Evolutionary conservation across 1,140 invertebrate species (phyloP).

Genomic region (Pseudomyrmex dendroicus): DNA sequence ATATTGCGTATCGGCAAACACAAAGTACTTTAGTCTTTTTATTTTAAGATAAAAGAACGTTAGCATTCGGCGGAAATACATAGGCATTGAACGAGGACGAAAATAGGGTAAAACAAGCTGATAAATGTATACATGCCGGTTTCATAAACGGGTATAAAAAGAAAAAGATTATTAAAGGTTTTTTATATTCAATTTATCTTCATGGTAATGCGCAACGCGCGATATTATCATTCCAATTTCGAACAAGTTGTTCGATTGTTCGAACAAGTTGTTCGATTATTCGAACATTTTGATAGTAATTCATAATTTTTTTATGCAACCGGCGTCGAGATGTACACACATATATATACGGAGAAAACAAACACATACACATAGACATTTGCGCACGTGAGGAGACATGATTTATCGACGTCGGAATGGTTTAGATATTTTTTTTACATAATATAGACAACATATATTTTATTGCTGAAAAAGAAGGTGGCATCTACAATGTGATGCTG

Average conservation of each 20-base stretch:
- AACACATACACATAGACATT: slow-evolving; percentile 37
- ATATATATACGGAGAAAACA: slow-evolving; percentile 16
- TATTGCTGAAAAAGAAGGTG: no score
- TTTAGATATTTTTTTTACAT: not conserved
- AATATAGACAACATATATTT: not conserved
- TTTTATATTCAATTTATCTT: slow-evolving; percentile 33
- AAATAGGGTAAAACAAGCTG: slow-evolving; percentile 63
- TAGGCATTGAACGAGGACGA: slow-evolving; percentile 66
- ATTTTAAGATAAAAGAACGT: slow-evolving; percentile 35
- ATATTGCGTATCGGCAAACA: slow-evolving; percentile 48
- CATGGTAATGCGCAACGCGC: not conserved
- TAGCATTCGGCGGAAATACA: slow-evolving; percentile 27
- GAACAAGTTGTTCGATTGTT: slow-evolving; percentile 45
- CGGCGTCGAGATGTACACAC: slow-evolving; percentile 64
- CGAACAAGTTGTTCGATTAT: slow-evolving; percentile 44
- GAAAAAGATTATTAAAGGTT: slow-evolving; percentile 3
- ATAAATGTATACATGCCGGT: slow-evolving; percentile 69
- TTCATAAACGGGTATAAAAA: slow-evolving; percentile 66
- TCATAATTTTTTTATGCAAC: slow-evolving; percentile 70
- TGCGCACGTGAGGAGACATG: slow-evolving; percentile 48
- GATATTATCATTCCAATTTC: slow-evolving; percentile 52
- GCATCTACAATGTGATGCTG: no score
- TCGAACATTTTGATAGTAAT: slow-evolving; percentile 37
- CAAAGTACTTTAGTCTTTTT: slow-evolving; percentile 50
- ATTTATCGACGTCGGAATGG: slow-evolving; percentile 48